Evolutionary conservation across 2,797 vertebrate genomes (phyloP).

Genomic region (Diglossa cyanea): DNA sequence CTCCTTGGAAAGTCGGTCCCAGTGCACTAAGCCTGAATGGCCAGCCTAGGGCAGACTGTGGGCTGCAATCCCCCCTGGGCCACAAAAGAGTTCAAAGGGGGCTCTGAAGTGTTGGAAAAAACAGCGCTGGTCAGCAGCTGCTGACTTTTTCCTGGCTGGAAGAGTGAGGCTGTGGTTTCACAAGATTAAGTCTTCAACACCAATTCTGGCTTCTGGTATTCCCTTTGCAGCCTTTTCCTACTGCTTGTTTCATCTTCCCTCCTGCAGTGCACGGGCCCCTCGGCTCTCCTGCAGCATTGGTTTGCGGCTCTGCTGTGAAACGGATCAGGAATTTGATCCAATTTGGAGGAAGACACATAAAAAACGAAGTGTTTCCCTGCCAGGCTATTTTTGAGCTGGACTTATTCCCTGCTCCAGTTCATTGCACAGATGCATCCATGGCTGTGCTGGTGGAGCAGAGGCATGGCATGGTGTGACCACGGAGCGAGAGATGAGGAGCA

Average conservation of each 20-base stretch:
- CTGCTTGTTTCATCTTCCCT: slow-evolving; percentile 40
- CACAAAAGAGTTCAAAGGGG: slow-evolving; percentile 31
- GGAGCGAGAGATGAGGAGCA: neutral
- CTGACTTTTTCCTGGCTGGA: slow-evolving; percentile 61
- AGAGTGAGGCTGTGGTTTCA: slow-evolving; percentile 47
- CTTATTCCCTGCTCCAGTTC: slow-evolving; percentile 9
- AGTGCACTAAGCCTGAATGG: neutral
- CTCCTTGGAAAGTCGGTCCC: neutral
- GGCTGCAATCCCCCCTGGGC: neutral
- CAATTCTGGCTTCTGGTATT: slow-evolving; percentile 47
- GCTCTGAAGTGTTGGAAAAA: slow-evolving; percentile 39
- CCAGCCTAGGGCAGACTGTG: slow-evolving; percentile 6
- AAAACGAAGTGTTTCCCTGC: slow-evolving; percentile 1
- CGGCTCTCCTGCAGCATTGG: neutral
- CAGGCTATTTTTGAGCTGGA: slow-evolving; percentile 52
- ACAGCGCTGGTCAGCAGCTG: slow-evolving; percentile 60
- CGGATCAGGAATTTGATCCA: slow-evolving; percentile 55
- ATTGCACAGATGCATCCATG: neutral
- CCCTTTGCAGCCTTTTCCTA: slow-evolving; percentile 34
- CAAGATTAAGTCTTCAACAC: slow-evolving; percentile 61
- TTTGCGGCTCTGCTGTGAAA: slow-evolving; percentile 57
- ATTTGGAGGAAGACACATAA: slow-evolving; percentile 39
- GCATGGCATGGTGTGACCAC: neutral
- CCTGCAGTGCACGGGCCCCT: slow-evolving; percentile 37
- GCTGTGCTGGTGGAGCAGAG: neutral